Evolutionary conservation across 2,888 invertebrate genomes (phyloP), one percentile per base, ranked within the genome.

Genomic region (Drosophila bunnanda): DNA sequence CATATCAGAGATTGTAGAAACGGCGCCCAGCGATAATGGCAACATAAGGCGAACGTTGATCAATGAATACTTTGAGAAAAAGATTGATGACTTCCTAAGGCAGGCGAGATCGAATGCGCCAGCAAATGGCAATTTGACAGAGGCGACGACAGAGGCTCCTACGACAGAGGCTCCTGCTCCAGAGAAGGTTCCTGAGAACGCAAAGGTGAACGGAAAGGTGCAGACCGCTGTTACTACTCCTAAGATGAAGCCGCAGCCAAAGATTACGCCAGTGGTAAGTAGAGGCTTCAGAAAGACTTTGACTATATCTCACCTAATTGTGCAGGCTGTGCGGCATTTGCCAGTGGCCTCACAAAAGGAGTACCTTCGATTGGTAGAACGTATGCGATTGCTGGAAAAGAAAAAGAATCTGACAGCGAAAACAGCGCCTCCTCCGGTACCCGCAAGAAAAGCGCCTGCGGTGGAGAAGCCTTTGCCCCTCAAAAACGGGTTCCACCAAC

Each of bases 251-350:
- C 70, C 44, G 44, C 64, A 52, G 30, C 7, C 60, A 13, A 75
- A 77, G 25, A 57, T 57, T 36, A 90, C 92, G 8, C 89, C 91
- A 12, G 75, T 87, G 83, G 92, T 91, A 77, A 75, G 91, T 88
- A 5, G 7, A 30, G 12, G 2, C 8, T 28, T 5, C 22, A 2
- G n/a, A 2, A 15, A 4, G 13, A 5, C 8, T 32, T 32, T 12
- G 12, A n/a, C 6, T 25, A 30, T 32, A 20, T 48, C 3, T 22
- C 28, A 13, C 55, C 4, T 38, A 1, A 53, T 25, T 36, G 1
- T 46, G 9, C 61, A 92, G 92, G 91, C 92, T 58, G 92, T 92
- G 32, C 85, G 91, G 7, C 93, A 92, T 83, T 82, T 93, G 50
- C 92, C 92, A 2, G 84, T 84, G 38, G 90, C 92, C 7, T 90